Evolutionary conservation across 1,140 invertebrate species (phyloP), one percentile per base, ranked within the genome.

Genomic region (Hyphantria cunea): DNA sequence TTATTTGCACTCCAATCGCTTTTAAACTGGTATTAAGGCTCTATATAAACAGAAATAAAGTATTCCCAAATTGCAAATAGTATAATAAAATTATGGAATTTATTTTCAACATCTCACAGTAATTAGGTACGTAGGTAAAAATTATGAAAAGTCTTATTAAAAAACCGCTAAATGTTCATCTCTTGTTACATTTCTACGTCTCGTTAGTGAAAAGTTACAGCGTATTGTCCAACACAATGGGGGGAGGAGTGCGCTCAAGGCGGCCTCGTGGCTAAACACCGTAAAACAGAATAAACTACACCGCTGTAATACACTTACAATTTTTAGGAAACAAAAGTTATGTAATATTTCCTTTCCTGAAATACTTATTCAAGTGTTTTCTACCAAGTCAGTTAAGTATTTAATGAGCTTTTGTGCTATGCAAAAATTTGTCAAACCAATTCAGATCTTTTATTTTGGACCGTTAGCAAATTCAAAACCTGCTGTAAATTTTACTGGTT

Each of bases 141-240:
- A 25, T 3, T 5, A 25, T 25, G 1, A 25, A 25, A 3, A 25
- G 17, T 25, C 17, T 25, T 1, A 25, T 25, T 25, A 25, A 3
- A 5, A 11, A 55, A 45, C 11, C 66, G 66, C 69, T 68, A 12
- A 39, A 50, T 39, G 11, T 48, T 64, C 61, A 42, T 72, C 11
- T 47, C 47, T 73, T 79, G 34, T n/a, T 59, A 63, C 66, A 54
- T 44, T 54, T 33, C 39, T 65, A 71, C 64, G 48, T 78, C 82
- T 88, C 76, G 84, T 86, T 86, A 87, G 84, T 72, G 78, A 83
- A 74, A 64, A 86, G 85, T 86, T 86, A 88, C 84, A 82, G 61
- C 85, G 76, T 62, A 81, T 86, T 84, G 83, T 84, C 64, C 59
- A 65, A 73, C 66, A 90, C 85, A 88, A 90, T 90, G 79, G 86